A percentile compares a stretch with the other conserved stretches of the same genome.
phyloP scores from a whole-genome alignment of 2,888 invertebrate genomes.

The Drosophila phalerata region DNA sequence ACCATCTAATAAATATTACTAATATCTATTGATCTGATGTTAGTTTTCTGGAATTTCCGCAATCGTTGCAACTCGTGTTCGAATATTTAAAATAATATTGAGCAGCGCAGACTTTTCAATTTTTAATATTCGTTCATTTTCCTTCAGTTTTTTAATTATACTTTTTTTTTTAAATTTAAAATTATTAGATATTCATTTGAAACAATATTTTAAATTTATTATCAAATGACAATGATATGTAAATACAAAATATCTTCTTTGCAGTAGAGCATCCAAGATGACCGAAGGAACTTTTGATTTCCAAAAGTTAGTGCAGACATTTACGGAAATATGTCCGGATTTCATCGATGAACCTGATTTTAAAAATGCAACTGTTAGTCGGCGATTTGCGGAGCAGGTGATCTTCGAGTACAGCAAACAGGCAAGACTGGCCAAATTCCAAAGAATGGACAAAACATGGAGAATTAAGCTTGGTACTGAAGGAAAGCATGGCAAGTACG shows the following conservation, averaged over 20 bases:
- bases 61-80: too few species aligned
- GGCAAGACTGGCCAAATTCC: constrained; percentile 47
- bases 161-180: too few species aligned
- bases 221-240: background rate
- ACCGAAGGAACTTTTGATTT: constrained; percentile 37
- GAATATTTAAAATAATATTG: too few species aligned
- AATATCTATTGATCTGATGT: too few species aligned
- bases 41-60: too few species aligned
- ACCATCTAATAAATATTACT: too few species aligned
- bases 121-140: too few species aligned
- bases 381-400: constrained; percentile 63
- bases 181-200: too few species aligned
- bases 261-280: constrained; percentile 37
- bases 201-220: background rate
- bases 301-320: constrained; percentile 36
- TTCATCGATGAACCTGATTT: constrained; percentile 50
- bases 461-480: constrained; percentile 29
- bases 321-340: constrained; percentile 63
- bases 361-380: constrained; percentile 52
- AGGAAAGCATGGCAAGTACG: background rate
- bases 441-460: constrained; percentile 37
- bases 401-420: constrained; percentile 60
- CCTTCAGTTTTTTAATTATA: too few species aligned
- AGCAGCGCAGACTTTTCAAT: too few species aligned
- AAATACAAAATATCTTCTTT: background rate